Evolutionary conservation across 1,140 invertebrate species (phyloP).

Genomic region (Bombus cullumanus): DNA sequence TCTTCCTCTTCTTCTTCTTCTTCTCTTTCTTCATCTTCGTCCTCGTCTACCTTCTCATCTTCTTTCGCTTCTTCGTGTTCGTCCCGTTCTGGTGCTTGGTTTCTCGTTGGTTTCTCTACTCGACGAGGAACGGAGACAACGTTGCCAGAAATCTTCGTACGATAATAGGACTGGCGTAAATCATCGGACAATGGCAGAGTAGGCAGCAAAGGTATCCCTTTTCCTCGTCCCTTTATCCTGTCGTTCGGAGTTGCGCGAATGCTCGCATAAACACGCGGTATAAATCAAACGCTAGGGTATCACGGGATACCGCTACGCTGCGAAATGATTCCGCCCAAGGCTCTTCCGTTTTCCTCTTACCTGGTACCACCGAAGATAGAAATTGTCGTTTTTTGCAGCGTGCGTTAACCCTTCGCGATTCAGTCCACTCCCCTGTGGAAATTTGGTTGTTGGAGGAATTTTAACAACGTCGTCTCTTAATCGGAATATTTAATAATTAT

Average conservation of each 20-base stretch:
- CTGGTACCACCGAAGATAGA: conserved; percentile 30
- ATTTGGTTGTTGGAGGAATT: too few species aligned
- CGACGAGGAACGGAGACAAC: conserved; percentile 44
- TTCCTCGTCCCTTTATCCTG: conserved; percentile 57
- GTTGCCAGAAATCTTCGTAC: conserved; percentile 65
- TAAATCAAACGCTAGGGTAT: conserved; percentile 65
- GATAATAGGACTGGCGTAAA: conserved; percentile 70
- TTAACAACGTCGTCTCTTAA: too few species aligned
- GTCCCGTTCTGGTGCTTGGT: neutral
- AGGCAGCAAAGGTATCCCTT: conserved; percentile 55
- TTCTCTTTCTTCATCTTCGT: neutral
- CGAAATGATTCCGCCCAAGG: conserved; percentile 37
- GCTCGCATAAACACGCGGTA: conserved; percentile 52
- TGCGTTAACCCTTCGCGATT: neutral
- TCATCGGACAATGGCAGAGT: conserved; percentile 69
- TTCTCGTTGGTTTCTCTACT: conserved; percentile 18
- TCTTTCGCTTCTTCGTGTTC: neutral
- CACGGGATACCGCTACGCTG: conserved; percentile 29
- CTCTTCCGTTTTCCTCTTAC: conserved; percentile 30
- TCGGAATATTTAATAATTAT: too few species aligned
- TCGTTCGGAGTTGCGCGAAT: conserved; percentile 36
- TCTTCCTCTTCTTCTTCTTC: neutral
- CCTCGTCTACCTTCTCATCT: neutral
- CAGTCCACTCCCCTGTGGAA: neutral
- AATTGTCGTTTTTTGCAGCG: neutral